Evolutionary conservation across 2,888 invertebrate genomes (phyloP).

Genomic region (Leptura quadrifasciata): DNA sequence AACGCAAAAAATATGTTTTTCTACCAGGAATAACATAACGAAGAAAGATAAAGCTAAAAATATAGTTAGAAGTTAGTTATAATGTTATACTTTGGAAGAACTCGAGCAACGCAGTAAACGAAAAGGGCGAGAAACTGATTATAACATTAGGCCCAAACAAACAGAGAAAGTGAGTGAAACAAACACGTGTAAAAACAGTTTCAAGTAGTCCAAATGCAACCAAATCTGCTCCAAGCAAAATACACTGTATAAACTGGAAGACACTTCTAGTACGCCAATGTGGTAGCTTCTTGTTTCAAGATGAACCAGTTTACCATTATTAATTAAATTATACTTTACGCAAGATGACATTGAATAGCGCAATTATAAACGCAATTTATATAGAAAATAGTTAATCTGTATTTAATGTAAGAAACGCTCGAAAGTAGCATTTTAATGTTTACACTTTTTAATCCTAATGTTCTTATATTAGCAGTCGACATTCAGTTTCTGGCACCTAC

Average conservation of each 20-base stretch:
- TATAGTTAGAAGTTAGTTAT: too few species aligned
- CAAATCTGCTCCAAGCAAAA: too few species aligned
- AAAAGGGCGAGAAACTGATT: too few species aligned
- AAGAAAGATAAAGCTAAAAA: too few species aligned
- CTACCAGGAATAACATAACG: too few species aligned
- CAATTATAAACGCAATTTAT: not conserved
- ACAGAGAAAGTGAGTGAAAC: too few species aligned
- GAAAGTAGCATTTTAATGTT: not conserved
- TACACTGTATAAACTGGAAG: not conserved
- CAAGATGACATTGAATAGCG: conserved; percentile 14
- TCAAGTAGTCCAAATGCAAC: too few species aligned
- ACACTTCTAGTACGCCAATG: not conserved
- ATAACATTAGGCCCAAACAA: too few species aligned
- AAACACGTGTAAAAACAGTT: too few species aligned
- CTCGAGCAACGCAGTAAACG: too few species aligned
- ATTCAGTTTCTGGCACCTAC: not conserved
- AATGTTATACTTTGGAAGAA: too few species aligned
- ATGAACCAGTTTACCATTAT: not conserved
- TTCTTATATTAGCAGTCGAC: not conserved
- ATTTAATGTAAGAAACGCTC: conserved; percentile 5
- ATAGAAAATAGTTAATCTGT: not conserved
- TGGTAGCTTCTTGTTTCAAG: not conserved
- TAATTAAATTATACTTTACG: not conserved
- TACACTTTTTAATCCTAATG: not conserved
- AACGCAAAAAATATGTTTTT: too few species aligned